A percentile compares a stretch with the other conserved stretches of the same genome.
Evolutionary conservation across 2,113 vertebrate genomes (phyloP).

Genomic region (Empidonax alnorum): DNA sequence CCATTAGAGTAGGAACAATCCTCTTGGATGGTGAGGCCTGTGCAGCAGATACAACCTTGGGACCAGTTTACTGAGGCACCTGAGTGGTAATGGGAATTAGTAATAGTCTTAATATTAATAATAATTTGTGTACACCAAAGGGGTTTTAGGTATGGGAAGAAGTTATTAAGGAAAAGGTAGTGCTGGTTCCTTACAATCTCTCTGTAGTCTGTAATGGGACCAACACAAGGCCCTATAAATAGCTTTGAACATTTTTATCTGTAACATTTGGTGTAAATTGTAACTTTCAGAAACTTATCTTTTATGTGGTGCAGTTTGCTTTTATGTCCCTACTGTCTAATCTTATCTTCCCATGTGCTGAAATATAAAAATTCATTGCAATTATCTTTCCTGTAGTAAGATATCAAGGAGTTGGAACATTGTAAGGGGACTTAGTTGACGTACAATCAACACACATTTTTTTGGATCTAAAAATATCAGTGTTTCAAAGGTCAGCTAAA

Average conservation of each 20-base stretch:
- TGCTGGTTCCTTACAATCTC: not conserved
- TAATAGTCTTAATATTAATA: not conserved
- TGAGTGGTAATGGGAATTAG: not conserved
- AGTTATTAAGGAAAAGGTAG: not conserved
- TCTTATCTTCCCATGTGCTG: conserved; percentile 67
- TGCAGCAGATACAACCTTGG: not conserved
- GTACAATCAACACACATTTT: conserved; percentile 34
- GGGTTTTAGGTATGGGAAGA: not conserved
- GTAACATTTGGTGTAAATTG: conserved; percentile 67
- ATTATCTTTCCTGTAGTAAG: conserved; percentile 62
- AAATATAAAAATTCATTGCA: conserved; percentile 71
- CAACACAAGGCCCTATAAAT: conserved; percentile 8
- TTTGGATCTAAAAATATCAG: conserved; percentile 59
- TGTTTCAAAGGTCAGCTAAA: conserved; percentile 62
- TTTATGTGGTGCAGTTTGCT: conserved; percentile 65
- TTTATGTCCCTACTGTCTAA: conserved; percentile 70
- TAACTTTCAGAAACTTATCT: conserved; percentile 70
- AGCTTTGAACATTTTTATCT: conserved; percentile 60
- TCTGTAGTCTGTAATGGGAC: not conserved
- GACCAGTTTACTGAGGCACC: not conserved
- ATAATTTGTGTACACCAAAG: not conserved
- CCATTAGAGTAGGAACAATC: not conserved
- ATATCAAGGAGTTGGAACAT: conserved; percentile 41
- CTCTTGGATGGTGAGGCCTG: not conserved
- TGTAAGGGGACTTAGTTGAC: conserved; percentile 9